Conservation (phyloP, 2,113 vertebrate species). For the Pithys albifrons region DNA sequence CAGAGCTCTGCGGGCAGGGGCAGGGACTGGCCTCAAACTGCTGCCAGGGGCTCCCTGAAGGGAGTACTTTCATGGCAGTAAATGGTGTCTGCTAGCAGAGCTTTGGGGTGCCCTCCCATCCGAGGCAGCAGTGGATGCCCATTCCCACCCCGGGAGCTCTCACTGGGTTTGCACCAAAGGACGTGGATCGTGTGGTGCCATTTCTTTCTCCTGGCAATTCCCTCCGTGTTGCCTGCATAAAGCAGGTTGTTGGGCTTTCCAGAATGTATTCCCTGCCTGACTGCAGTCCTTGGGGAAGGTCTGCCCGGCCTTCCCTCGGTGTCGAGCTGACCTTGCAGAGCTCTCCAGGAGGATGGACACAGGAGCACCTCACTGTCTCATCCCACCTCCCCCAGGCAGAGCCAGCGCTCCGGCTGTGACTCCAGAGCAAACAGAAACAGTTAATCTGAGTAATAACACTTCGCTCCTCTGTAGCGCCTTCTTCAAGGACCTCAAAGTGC, state of each 20-base stretch:
- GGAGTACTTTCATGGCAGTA: background rate
- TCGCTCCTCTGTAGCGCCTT: constrained; percentile 20
- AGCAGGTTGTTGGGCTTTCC: background rate
- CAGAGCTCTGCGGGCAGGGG: background rate
- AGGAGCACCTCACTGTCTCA: background rate
- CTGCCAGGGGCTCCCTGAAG: background rate
- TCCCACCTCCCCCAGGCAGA: background rate
- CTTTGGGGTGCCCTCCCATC: background rate
- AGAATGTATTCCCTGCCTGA: background rate
- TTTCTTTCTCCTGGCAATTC: background rate
- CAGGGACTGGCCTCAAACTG: background rate
- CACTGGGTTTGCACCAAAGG: background rate
- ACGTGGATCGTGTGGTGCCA: fast-evolving
- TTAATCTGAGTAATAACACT: constrained; percentile 25
- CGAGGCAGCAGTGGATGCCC: background rate
- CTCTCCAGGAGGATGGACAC: background rate
- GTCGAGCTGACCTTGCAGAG: background rate
- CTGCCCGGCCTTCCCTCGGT: background rate
- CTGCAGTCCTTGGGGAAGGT: background rate
- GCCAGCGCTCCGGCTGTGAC: background rate
- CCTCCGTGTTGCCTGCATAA: background rate
- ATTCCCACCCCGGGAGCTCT: background rate
- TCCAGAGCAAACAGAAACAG: constrained; percentile 15
- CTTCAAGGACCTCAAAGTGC: constrained; percentile 35
- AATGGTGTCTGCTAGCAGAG: background rate